These are phyloP conservation scores for Drosophila antonietae DNA, from an alignment of 2,888 invertebrate genomes.

Conservation along the genomic window DNA sequence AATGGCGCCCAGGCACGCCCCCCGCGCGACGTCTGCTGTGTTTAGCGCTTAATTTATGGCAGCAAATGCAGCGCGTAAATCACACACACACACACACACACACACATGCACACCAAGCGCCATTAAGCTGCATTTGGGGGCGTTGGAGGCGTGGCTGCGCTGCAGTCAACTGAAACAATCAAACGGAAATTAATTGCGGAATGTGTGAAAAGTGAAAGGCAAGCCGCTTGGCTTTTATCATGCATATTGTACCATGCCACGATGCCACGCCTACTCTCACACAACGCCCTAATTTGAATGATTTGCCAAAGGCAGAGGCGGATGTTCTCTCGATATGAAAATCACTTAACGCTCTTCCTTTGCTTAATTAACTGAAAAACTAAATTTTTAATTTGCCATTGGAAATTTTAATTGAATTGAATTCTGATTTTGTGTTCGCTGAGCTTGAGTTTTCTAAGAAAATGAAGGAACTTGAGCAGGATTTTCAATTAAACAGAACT, in stretches of 20 bases:
- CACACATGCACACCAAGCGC: constrained; percentile 46
- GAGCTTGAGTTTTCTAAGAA: neutral
- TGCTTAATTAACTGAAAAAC: neutral
- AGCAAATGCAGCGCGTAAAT: constrained; percentile 65
- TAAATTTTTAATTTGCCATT: neutral
- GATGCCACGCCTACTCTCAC: neutral
- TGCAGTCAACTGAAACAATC: constrained; percentile 60
- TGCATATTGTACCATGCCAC: neutral
- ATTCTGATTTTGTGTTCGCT: neutral
- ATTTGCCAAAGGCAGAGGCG: neutral
- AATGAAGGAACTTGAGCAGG: neutral
- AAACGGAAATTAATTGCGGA: constrained; percentile 73
- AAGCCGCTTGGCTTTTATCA: constrained; percentile 7
- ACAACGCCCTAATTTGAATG: neutral
- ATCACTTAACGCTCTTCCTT: neutral
- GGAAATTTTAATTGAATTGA: neutral
- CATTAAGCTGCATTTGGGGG: constrained; percentile 60
- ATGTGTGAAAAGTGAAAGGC: constrained; percentile 71
- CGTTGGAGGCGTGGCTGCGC: constrained; percentile 9
- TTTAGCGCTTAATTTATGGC: constrained; percentile 71
- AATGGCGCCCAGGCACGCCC: constrained; percentile 34
- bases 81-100: neutral
- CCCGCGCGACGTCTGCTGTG: constrained; percentile 15
- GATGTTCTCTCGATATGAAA: neutral
- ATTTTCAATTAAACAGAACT: neutral